Evolutionary conservation across 2,888 invertebrate species (phyloP).

Genomic region (Cantharis nigra): DNA sequence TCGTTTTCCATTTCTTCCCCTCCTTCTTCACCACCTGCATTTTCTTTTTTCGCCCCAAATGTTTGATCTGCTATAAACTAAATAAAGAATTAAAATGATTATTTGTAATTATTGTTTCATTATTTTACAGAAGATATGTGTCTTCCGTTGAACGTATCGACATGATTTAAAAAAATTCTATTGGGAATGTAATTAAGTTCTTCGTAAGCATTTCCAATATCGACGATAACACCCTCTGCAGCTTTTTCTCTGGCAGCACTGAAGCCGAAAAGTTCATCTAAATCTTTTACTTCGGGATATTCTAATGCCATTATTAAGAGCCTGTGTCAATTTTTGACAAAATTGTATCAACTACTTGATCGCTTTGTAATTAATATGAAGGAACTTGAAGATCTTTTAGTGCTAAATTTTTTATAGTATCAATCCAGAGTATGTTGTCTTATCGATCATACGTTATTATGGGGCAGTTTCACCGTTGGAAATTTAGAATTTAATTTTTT

Average conservation of each 20-base stretch:
- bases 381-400: too few relatives aligned
- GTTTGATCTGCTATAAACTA: conserved; percentile 48
- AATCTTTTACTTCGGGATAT: conserved; percentile 20
- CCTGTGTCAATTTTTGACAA: not conserved
- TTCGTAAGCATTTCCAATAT: not conserved
- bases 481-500: too few relatives aligned
- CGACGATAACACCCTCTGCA: not conserved
- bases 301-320: conserved; percentile 1
- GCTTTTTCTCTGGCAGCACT: conserved; percentile 17
- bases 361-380: not conserved
- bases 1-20: conserved; percentile 38
- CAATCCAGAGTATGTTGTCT: too few relatives aligned
- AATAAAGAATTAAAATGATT: conserved; percentile 17
- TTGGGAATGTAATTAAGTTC: conserved; percentile 44
- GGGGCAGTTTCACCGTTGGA: too few relatives aligned
- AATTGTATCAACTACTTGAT: not conserved
- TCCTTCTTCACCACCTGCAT: conserved; percentile 33
- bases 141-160: conserved; percentile 64
- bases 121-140: conserved; percentile 54
- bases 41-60: conserved; percentile 33
- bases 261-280: conserved; percentile 19
- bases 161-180: conserved; percentile 64
- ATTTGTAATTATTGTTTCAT: not conserved
- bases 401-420: too few relatives aligned
- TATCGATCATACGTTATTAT: too few relatives aligned